Conservation (phyloP, 2,113 vertebrate species). For the Zosterops lateralis region DNA sequence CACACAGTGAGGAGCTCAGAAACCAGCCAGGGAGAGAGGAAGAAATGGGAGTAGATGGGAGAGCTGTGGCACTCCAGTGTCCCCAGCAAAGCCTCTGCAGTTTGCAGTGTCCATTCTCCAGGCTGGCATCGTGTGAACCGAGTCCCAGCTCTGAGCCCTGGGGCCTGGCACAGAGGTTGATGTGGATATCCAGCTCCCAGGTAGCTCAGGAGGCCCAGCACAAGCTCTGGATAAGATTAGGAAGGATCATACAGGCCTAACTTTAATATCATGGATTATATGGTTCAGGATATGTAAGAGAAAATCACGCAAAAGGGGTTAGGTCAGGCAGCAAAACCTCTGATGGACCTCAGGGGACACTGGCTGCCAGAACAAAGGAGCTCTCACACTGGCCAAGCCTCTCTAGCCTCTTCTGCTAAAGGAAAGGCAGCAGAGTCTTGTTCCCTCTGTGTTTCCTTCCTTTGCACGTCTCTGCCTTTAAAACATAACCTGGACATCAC, state of each 20-base stretch:
- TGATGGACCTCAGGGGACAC: background rate
- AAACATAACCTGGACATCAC: background rate
- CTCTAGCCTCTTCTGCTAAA: background rate
- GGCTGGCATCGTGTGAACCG: rapidly evolving
- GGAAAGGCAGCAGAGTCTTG: background rate
- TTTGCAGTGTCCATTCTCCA: rapidly evolving
- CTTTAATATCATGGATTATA: background rate
- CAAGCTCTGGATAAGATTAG: background rate
- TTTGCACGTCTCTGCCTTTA: background rate
- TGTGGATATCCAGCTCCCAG: background rate
- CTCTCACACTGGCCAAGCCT: background rate
- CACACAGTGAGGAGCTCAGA: background rate
- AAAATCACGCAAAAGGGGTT: background rate
- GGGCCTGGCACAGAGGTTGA: rapidly evolving
- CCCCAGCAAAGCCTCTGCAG: background rate
- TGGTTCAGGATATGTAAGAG: background rate
- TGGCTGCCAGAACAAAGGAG: background rate
- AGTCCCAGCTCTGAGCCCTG: background rate
- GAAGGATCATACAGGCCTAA: background rate
- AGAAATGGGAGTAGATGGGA: background rate
- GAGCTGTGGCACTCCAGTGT: background rate
- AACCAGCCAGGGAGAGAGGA: background rate
- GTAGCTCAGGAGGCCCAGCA: background rate
- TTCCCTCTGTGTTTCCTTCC: background rate
- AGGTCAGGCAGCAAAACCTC: background rate